A percentile compares a stretch with the other conserved stretches of the same genome.
Conservation (phyloP, 2,888 invertebrate genomes). For the Marronus borbonicus region DNA sequence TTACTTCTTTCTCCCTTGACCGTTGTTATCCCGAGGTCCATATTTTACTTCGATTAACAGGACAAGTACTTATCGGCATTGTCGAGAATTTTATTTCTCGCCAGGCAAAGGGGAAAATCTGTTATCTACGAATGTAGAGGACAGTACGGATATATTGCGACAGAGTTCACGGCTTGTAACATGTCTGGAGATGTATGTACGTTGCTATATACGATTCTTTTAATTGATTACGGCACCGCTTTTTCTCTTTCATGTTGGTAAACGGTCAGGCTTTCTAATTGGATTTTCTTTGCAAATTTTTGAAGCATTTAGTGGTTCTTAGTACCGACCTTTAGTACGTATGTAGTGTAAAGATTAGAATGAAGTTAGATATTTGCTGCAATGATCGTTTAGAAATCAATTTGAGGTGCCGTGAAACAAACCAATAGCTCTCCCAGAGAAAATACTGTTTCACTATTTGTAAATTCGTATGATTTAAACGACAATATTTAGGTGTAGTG, state of each 20-base stretch:
- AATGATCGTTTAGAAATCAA: no score
- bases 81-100: slow-evolving; percentile 39
- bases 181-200: slow-evolving; percentile 23
- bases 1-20: not conserved
- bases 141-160: slow-evolving; percentile 27
- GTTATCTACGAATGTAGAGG: slow-evolving; percentile 27
- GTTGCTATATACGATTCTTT: slow-evolving; percentile 52
- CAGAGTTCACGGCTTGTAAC: slow-evolving; percentile 9
- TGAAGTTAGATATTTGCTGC: no score
- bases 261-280: slow-evolving; percentile 50
- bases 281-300: slow-evolving; percentile 48
- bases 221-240: slow-evolving; percentile 56
- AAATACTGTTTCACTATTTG: no score
- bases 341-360: no score
- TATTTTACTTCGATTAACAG: slow-evolving; percentile 37
- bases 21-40: not conserved
- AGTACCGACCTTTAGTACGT: not conserved
- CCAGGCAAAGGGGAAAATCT: slow-evolving; percentile 26
- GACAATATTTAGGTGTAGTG: no score
- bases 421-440: no score
- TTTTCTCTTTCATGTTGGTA: slow-evolving; percentile 52
- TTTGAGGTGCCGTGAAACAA: no score
- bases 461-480: no score
- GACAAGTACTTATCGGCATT: slow-evolving; percentile 25
- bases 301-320: not conserved